phyloP scores from a whole-genome alignment of 2,797 vertebrate species.

The Ctenosaura bakeri region DNA sequence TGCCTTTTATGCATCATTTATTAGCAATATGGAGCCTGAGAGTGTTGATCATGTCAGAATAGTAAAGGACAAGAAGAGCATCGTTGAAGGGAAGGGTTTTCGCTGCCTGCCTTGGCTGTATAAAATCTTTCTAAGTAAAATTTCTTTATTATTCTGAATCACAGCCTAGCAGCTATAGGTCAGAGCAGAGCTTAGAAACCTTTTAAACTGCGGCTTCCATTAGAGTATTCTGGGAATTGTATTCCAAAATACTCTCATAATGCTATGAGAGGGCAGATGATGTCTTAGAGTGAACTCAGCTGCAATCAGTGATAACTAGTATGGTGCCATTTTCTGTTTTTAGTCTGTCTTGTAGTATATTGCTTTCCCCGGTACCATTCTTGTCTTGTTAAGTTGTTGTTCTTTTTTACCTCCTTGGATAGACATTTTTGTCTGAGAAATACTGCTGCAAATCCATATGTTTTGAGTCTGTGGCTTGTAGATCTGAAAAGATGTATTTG shows the following conservation, averaged over 20 bases:
- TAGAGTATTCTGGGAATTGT: neutral
- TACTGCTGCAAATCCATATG: too few relatives aligned
- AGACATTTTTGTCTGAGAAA: too few relatives aligned
- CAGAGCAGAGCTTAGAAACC: neutral
- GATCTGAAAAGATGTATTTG: too few relatives aligned
- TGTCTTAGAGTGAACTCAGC: too few relatives aligned
- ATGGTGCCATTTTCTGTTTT: too few relatives aligned
- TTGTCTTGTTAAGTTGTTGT: too few relatives aligned
- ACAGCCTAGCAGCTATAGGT: neutral
- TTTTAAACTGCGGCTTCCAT: neutral
- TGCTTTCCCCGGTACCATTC: too few relatives aligned
- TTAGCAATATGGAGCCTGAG: slow-evolving; percentile 31
- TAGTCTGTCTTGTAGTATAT: too few relatives aligned
- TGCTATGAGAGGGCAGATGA: too few relatives aligned
- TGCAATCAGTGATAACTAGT: too few relatives aligned
- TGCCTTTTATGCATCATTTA: neutral
- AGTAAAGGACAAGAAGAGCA: slow-evolving; percentile 29
- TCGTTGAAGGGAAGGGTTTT: slow-evolving; percentile 24
- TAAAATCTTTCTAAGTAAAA: neutral
- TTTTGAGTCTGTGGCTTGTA: too few relatives aligned
- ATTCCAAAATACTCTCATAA: neutral
- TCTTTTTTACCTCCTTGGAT: too few relatives aligned
- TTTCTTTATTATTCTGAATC: neutral
- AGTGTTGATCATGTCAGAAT: slow-evolving; percentile 16
- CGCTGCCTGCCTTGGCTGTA: neutral